A percentile compares a stretch with the other conserved stretches of the same genome.
Conservation (phyloP, 2,113 vertebrate genomes). For the Rousettus leschenaultii region DNA sequence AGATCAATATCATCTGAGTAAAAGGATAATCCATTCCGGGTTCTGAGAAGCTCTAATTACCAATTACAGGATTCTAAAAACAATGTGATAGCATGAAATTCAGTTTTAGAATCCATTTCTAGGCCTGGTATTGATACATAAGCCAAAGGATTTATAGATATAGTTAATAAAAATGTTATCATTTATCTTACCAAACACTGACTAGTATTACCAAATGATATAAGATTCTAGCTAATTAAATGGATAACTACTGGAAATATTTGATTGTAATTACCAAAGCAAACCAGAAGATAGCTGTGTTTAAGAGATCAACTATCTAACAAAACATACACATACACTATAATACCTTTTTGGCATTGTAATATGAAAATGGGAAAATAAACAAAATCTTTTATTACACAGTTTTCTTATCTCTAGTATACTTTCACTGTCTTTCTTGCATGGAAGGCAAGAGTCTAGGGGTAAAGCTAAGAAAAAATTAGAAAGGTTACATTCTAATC, state of each 20-base stretch:
- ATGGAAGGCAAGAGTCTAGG: neutral
- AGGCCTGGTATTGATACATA: neutral
- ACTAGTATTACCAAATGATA: neutral
- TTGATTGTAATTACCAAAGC: neutral
- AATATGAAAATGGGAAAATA: neutral
- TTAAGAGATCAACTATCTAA: neutral
- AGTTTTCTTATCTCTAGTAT: neutral
- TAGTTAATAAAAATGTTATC: neutral
- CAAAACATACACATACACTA: neutral
- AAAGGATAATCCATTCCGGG: neutral
- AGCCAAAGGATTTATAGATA: neutral
- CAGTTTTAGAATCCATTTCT: neutral
- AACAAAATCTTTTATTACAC: neutral
- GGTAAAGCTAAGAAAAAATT: neutral
- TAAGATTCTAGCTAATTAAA: neutral
- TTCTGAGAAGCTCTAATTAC: neutral
- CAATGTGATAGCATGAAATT: neutral
- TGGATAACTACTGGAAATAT: neutral
- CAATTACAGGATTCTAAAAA: slow-evolving; percentile 20
- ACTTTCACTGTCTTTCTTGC: neutral
- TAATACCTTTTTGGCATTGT: neutral
- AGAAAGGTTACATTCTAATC: neutral
- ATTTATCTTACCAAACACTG: neutral
- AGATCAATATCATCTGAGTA: neutral
- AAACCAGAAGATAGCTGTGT: neutral